phyloP scores from a whole-genome alignment of 2,888 invertebrate species.

The Cistogaster globosa region DNA sequence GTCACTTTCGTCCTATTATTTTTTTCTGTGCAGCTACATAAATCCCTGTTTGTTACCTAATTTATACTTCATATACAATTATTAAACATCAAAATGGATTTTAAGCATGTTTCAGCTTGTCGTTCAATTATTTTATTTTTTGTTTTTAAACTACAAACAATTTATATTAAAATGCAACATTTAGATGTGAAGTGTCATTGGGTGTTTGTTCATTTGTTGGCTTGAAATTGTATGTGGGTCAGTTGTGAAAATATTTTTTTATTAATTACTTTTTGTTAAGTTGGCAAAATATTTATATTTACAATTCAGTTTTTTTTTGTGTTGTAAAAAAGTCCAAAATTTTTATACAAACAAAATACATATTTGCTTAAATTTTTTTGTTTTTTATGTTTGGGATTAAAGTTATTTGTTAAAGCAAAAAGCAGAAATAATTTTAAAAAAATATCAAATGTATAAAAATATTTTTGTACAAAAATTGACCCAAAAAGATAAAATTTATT shows the following conservation, averaged over 20 bases:
- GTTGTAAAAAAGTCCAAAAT: background rate
- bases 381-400: conserved; percentile 31
- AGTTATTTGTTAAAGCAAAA: conserved; percentile 56
- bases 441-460: background rate
- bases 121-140: conserved; percentile 9
- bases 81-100: background rate
- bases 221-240: conserved; percentile 57
- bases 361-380: background rate
- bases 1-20: too few relatives aligned
- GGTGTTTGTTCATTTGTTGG: background rate
- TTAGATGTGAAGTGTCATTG: background rate
- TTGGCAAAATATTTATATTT: conserved; percentile 38
- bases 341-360: background rate
- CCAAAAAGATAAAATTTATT: conserved; percentile 74
- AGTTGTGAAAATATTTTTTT: conserved; percentile 71
- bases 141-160: conserved; percentile 18
- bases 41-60: too few relatives aligned
- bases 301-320: background rate
- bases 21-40: too few relatives aligned
- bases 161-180: conserved; percentile 1
- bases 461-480: conserved; percentile 74
- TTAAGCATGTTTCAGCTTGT: conserved; percentile 36
- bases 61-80: background rate
- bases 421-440: conserved; percentile 52
- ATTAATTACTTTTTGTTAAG: conserved; percentile 73